Evolutionary conservation across 2,888 invertebrate species (phyloP).

Genomic region (Leptopterna dolabrata): DNA sequence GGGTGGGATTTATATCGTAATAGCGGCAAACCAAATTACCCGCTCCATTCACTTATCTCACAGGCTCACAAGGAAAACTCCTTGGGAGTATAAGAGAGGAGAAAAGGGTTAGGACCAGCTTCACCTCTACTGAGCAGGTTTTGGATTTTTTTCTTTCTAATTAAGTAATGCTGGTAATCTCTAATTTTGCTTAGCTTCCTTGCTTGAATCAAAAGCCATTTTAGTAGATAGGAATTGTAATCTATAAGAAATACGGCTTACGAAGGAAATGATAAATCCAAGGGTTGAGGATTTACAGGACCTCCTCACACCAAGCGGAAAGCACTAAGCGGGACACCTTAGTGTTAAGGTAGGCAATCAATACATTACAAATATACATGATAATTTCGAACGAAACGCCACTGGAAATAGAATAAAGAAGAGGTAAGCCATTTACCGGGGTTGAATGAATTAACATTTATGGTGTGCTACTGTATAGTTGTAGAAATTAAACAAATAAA

Average conservation of each 20-base stretch:
- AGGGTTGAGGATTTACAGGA: not conserved
- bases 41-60: slow-evolving; percentile 3
- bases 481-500: too few relatives aligned
- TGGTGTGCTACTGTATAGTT: too few relatives aligned
- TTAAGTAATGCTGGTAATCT: slow-evolving; percentile 35
- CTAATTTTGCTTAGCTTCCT: slow-evolving; percentile 12
- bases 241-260: not conserved
- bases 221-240: not conserved
- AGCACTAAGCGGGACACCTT: too few relatives aligned
- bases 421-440: too few relatives aligned
- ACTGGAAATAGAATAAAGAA: too few relatives aligned
- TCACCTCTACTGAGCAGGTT: not conserved
- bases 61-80: slow-evolving; percentile 1
- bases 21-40: not conserved
- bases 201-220: not conserved
- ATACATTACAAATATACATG: too few relatives aligned
- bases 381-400: too few relatives aligned
- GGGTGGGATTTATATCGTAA: slow-evolving; percentile 3
- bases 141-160: not conserved
- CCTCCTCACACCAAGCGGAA: too few relatives aligned
- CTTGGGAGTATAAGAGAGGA: not conserved
- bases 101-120: not conserved
- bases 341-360: too few relatives aligned
- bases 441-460: too few relatives aligned
- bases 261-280: not conserved